A percentile compares a stretch with the other conserved stretches of the same genome.
phyloP scores from a whole-genome alignment of 2,888 invertebrate species.

The Alviniconcha strummeri region DNA sequence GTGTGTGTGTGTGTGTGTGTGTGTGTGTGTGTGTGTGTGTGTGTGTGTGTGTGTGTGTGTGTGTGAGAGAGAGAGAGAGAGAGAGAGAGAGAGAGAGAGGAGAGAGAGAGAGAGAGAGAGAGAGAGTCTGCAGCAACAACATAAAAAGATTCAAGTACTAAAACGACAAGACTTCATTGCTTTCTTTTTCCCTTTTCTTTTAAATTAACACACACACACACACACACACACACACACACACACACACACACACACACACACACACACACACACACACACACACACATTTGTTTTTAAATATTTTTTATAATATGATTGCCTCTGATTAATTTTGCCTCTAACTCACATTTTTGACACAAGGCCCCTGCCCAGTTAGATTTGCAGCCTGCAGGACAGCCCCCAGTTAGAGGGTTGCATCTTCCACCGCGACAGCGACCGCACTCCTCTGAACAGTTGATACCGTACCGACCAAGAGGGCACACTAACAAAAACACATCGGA shows the following conservation, averaged over 20 bases:
- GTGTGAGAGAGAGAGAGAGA: too few relatives aligned
- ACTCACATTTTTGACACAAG: background rate
- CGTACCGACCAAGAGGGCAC: background rate
- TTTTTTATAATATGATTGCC: background rate
- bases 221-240: background rate
- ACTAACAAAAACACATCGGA: background rate
- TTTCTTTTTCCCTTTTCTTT: too few relatives aligned
- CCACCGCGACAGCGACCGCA: background rate
- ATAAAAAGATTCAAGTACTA: too few relatives aligned
- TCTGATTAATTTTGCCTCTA: background rate
- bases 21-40: too few relatives aligned
- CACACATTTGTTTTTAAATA: background rate
- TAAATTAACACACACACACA: too few relatives aligned
- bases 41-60: too few relatives aligned
- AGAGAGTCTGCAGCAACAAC: too few relatives aligned
- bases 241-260: conserved; percentile 1
- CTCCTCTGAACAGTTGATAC: background rate
- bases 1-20: too few relatives aligned
- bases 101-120: too few relatives aligned
- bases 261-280: background rate
- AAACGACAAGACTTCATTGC: too few relatives aligned
- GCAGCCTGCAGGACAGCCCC: background rate
- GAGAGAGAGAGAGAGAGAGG: too few relatives aligned
- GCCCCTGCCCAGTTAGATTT: background rate
- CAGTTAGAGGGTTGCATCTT: background rate